A percentile compares a stretch with the other conserved stretches of the same genome.
Evolutionary conservation across 2,888 invertebrate genomes (phyloP).

Genomic region (Rhingia rostrata): DNA sequence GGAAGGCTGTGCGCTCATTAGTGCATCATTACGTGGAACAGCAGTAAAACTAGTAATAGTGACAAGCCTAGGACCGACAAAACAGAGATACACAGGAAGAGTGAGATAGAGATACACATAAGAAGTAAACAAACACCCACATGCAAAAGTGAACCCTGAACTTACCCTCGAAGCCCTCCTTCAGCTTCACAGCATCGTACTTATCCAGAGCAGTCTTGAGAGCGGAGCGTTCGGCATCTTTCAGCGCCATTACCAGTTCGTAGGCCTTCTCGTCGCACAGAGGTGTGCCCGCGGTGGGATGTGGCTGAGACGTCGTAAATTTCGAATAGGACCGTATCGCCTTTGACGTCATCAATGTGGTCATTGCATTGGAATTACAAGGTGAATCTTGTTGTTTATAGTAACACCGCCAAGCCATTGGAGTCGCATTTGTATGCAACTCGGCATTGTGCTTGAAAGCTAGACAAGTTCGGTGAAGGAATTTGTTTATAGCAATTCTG

Average conservation of each 20-base stretch:
- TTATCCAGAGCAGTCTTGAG: conserved; percentile 88
- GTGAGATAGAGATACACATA: conserved; percentile 1
- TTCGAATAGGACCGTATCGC: conserved; percentile 74
- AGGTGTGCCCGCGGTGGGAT: conserved; percentile 76
- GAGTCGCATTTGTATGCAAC: conserved; percentile 15
- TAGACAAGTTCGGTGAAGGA: conserved; percentile 55
- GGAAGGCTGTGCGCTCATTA: not conserved
- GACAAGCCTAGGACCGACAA: not conserved
- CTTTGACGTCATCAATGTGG: conserved; percentile 19
- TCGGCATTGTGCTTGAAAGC: conserved; percentile 15
- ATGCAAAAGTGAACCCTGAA: conserved; percentile 55
- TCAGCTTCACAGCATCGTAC: conserved; percentile 89
- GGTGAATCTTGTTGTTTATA: conserved; percentile 23
- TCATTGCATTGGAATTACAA: conserved; percentile 36
- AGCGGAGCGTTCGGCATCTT: conserved; percentile 88
- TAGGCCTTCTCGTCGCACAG: conserved; percentile 89
- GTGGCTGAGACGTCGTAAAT: conserved; percentile 74
- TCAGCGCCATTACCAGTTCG: conserved; percentile 88
- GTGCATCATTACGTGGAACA: conserved; percentile 3
- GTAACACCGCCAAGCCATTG: conserved; percentile 11
- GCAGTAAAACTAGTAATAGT: conserved; percentile 1
- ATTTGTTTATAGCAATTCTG: conserved; percentile 44
- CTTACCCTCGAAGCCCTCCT: conserved; percentile 91
- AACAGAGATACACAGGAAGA: conserved; percentile 13
- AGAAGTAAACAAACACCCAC: conserved; percentile 8